Percentiles rank a stretch among this genome's conserved stretches.
These are phyloP conservation scores for Punctoribates punctum DNA, from an alignment of 2,888 invertebrate genomes.

Conservation along the genomic window DNA sequence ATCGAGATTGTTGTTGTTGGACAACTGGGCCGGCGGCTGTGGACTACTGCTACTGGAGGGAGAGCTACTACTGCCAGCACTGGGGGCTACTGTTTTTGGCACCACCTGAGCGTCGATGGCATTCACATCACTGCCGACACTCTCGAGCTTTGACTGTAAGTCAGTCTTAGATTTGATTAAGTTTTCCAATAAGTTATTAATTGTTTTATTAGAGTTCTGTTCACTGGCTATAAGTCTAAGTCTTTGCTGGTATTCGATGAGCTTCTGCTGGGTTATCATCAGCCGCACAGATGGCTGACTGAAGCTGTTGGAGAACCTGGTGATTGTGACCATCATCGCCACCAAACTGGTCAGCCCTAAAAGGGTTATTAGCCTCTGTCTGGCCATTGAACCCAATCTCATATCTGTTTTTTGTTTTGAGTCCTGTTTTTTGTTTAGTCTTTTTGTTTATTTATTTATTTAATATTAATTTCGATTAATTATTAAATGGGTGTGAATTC, in stretches of 20 bases:
- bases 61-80: too few relatives aligned
- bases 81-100: too few relatives aligned
- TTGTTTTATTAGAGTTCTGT: background rate
- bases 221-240: background rate
- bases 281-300: background rate
- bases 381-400: background rate
- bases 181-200: conserved; percentile 17
- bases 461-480: too few relatives aligned
- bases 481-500: too few relatives aligned
- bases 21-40: too few relatives aligned
- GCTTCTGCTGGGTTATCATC: background rate
- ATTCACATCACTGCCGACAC: background rate
- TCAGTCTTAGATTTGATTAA: background rate
- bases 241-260: background rate
- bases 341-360: conserved; percentile 32
- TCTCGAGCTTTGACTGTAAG: conserved; percentile 1
- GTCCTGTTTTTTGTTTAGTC: too few relatives aligned
- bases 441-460: too few relatives aligned
- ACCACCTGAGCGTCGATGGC: too few relatives aligned
- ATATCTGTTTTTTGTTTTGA: too few relatives aligned
- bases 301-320: background rate
- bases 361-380: conserved; percentile 31
- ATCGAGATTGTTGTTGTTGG: too few relatives aligned
- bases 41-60: too few relatives aligned
- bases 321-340: conserved; percentile 30